These are phyloP conservation scores for Apteryx owenii DNA, from an alignment of 2,113 vertebrate species.

Conservation along the genomic window DNA sequence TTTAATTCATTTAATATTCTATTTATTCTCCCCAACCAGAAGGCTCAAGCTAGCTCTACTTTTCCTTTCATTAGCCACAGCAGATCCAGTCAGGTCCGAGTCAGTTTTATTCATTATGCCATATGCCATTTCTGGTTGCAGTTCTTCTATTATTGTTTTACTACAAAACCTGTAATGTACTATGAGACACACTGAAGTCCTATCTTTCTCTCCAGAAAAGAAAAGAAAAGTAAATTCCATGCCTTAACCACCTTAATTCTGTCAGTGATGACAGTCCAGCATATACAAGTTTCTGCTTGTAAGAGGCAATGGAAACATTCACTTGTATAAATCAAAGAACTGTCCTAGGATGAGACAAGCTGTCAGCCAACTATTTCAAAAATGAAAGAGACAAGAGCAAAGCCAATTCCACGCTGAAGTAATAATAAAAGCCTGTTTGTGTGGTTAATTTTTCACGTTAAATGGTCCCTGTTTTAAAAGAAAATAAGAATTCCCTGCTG, in stretches of 20 bases:
- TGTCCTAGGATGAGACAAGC: background rate
- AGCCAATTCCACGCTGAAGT: background rate
- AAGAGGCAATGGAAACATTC: background rate
- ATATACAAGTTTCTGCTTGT: background rate
- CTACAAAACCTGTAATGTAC: background rate
- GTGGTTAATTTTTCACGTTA: background rate
- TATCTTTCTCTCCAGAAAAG: background rate
- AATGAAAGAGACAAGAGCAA: background rate
- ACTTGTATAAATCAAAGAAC: background rate
- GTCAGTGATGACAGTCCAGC: background rate
- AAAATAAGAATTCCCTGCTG: background rate
- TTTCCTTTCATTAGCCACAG: no score
- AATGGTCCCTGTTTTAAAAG: background rate
- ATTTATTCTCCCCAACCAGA: no score
- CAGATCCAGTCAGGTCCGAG: background rate
- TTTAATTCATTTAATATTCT: no score
- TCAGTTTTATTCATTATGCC: background rate
- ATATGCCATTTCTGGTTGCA: background rate
- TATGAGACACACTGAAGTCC: background rate
- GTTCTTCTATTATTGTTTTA: background rate
- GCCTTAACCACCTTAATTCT: background rate
- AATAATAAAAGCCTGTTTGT: constrained; percentile 14
- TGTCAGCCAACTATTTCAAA: background rate
- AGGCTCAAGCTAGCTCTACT: no score
- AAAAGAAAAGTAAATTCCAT: background rate